These are phyloP conservation scores for Atethmia centrago DNA, from an alignment of 2,888 invertebrate genomes.

Conservation along the genomic window DNA sequence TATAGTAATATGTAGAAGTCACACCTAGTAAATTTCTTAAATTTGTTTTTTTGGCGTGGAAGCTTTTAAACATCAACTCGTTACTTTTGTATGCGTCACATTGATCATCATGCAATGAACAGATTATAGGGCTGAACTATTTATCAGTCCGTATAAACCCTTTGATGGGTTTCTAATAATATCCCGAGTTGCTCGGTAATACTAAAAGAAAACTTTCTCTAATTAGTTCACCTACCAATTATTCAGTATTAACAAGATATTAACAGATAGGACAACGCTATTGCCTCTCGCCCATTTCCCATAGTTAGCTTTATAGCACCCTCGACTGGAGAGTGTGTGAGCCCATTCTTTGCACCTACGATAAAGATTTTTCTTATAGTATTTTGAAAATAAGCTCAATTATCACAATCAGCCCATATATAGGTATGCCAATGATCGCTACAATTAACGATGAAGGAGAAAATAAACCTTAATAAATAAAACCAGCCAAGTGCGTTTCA, in stretches of 20 bases:
- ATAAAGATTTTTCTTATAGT: not conserved
- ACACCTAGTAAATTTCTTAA: not conserved
- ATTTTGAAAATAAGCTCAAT: not conserved
- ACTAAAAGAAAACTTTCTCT: not conserved
- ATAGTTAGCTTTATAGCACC: slow-evolving; percentile 2
- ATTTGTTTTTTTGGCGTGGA: not conserved
- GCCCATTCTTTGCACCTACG: slow-evolving; percentile 12
- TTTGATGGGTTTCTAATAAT: too few relatives aligned
- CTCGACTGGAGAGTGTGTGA: slow-evolving; percentile 7
- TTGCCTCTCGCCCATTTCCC: not conserved
- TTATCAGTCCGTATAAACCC: not conserved
- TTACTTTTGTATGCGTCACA: not conserved
- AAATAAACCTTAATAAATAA: not conserved
- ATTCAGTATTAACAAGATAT: not conserved
- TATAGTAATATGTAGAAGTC: not conserved
- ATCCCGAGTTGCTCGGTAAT: not conserved
- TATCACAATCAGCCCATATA: not conserved
- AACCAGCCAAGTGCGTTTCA: too few relatives aligned
- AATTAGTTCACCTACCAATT: not conserved
- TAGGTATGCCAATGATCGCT: not conserved
- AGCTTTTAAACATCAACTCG: too few relatives aligned
- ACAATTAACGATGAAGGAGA: not conserved
- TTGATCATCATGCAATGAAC: too few relatives aligned
- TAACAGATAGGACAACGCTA: not conserved
- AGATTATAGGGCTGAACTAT: not conserved